A percentile compares a stretch with the other conserved stretches of the same genome.
phyloP scores from a whole-genome alignment of 2,797 vertebrate genomes.

The Adrianichthys oophorus region DNA sequence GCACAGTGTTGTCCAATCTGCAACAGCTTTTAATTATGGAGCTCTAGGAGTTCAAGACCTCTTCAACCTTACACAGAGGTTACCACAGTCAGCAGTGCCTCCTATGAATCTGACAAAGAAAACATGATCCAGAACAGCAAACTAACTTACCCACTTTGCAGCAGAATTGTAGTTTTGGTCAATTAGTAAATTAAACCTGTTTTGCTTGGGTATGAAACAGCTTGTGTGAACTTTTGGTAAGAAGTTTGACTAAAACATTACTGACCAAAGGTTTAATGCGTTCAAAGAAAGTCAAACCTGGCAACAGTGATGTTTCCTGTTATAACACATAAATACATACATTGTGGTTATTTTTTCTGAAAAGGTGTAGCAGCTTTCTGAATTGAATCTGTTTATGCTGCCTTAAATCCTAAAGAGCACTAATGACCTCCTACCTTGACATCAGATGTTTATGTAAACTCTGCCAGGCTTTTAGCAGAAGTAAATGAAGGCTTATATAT shows the following conservation, averaged over 20 bases:
- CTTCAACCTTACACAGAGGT: slow-evolving; percentile 57
- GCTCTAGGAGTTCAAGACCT: slow-evolving; percentile 48
- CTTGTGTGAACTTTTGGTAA: slow-evolving; percentile 12
- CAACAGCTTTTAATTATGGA: slow-evolving; percentile 70
- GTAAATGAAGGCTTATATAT: slow-evolving; percentile 17
- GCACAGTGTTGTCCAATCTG: slow-evolving; percentile 60
- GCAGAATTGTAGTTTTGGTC: slow-evolving; percentile 27
- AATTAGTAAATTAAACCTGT: slow-evolving; percentile 49
- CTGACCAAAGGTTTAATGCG: slow-evolving; percentile 15
- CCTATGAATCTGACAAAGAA: slow-evolving; percentile 52
- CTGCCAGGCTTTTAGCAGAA: slow-evolving; percentile 13
- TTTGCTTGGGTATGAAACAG: slow-evolving; percentile 43
- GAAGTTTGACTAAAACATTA: slow-evolving; percentile 22
- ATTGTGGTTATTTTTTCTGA: too few relatives aligned
- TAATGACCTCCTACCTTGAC: slow-evolving; percentile 33
- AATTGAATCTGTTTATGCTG: too few relatives aligned
- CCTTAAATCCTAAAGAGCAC: slow-evolving; percentile 24
- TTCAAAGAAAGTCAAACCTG: slow-evolving; percentile 6
- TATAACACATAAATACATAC: too few relatives aligned
- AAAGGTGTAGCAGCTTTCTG: too few relatives aligned
- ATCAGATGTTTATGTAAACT: slow-evolving; percentile 10
- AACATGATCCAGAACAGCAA: slow-evolving; percentile 8
- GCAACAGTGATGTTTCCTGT: too few relatives aligned
- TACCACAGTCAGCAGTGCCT: slow-evolving; percentile 38
- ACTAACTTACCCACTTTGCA: slow-evolving; percentile 48